A percentile compares a stretch with the other conserved stretches of the same genome.
These are phyloP conservation scores for Tachysurus fulvidraco DNA, from an alignment of 2,113 vertebrate genomes.

Conservation along the genomic window DNA sequence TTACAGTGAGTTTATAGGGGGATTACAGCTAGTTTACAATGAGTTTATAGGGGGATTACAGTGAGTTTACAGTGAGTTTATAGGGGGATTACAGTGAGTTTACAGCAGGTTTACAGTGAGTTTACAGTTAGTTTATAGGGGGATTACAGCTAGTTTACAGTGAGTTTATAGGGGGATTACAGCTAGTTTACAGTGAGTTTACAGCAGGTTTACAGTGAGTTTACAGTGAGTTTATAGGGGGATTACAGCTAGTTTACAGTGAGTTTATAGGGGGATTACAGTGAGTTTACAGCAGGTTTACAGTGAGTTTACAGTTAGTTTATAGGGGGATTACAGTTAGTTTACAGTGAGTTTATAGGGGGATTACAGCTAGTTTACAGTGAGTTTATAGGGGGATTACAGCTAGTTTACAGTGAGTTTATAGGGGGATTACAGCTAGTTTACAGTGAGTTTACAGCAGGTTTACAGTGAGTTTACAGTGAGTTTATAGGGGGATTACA, in stretches of 20 bases:
- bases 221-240: not conserved
- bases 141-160: not conserved
- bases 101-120: not conserved
- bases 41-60: not conserved
- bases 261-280: not conserved
- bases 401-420: no score
- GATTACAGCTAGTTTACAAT: not conserved
- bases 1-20: not conserved
- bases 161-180: not conserved
- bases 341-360: not conserved
- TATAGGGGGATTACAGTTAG: not conserved
- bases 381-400: no score
- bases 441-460: not conserved
- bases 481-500: not conserved
- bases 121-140: not conserved
- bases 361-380: no score
- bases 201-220: not conserved
- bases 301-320: not conserved
- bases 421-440: no score
- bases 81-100: not conserved
- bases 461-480: not conserved
- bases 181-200: not conserved
- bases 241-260: not conserved
- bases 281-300: no score
- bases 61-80: not conserved